Base-by-base conservation (phyloP, 2,113 vertebrate genomes). In the Propithecus coquereli region DNA sequence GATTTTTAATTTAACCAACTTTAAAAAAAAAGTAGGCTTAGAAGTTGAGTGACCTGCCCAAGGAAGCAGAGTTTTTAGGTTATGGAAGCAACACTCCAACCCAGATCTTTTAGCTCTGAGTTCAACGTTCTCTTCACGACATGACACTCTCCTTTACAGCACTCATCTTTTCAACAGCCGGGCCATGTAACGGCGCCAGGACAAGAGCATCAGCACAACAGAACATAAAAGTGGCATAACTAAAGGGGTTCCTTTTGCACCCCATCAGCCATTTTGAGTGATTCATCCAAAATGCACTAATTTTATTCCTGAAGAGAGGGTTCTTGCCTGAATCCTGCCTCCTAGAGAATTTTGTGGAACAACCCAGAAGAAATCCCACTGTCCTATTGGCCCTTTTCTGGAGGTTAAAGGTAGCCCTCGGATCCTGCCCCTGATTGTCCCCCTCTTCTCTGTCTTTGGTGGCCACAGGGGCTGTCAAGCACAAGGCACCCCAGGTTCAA, bases 151-250 rank as follows among this genome's bases (percentile, higher is more conserved):
- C 13, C 61, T 83, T 83, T 13, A 10, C 20, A 40, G 52, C 5
- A 14, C 9, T 37, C 12, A 1, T 68, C 50, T 17, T 70, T 27
- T 27, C 25, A 73, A 14, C 10, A 68, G 45, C 27, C 52, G 30
- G 14, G 16, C 5, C 61, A 30, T 4, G 0, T 4, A 2, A 43
- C 17, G 50, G 54, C 10, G 27, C 65, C 2, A 4, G 54, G n/a
- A 54, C 18, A 87, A 68, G 52, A 63, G 2, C 0, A 0, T 17
- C 43, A 32, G 30, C n/a, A 5, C 0, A 1, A 9, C 43, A n/a
- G 73, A 32, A 30, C 80, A 3, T 6, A 3, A 2, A 54, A 25
- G 13, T 14, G 18, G 37, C 20, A 22, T 1, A 5, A 6, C 27
- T 8, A 10, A 0, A 52, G 34, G 57, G 13, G 34, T 18, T 18